Evolutionary conservation across 2,797 vertebrate genomes (phyloP), one percentile per base, ranked within the genome.

Genomic region (Schizopygopsis pylzovi): DNA sequence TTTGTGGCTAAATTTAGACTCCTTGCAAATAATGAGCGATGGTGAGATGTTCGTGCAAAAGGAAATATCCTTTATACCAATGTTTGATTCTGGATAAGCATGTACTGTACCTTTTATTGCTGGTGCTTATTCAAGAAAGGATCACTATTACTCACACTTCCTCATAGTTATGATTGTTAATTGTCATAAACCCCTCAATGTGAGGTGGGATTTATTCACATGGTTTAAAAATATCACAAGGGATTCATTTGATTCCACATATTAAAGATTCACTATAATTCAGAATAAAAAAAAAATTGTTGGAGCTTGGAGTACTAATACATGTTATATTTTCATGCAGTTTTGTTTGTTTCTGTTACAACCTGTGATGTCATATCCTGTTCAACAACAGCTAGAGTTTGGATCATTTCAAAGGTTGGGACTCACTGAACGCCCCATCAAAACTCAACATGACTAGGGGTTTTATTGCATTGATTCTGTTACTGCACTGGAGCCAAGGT

Each of bases 401-500:
- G 45, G 7, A 11, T 33, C 25, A 33, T 39, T 28, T n/a, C 3
- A 71, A 33, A 6, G 45, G 11, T 1, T 22, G 6, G 15, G 39
- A 52, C 59, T 83, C 56, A 18, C 2, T 70, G 1, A 41, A 65
- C 4, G 12, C 11, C 10, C 4, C 73, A 56, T 6, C 22, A 43
- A 5, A 22, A 56, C 33, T 43, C 72, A 77, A 4, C 56, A 84
- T 77, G 82, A 52, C 61, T 22, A 28, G 72, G 52, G 18, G 2
- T n/a, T 8, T 82, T 68, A 25, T 79, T 45, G 3, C 56, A 13
- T 9, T 82, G 18, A 47, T 88, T 82, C 73, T 37, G 28, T 49
- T 61, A 2, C 65, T 85, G 5, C 71, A 54, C 63, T 85, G 73
- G 45, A 82, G 77, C 25, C 33, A 54, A 88, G 80, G 79, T 88